These are phyloP conservation scores for Seladonia tumulorum DNA, from an alignment of 2,888 invertebrate species.

Conservation along the genomic window DNA sequence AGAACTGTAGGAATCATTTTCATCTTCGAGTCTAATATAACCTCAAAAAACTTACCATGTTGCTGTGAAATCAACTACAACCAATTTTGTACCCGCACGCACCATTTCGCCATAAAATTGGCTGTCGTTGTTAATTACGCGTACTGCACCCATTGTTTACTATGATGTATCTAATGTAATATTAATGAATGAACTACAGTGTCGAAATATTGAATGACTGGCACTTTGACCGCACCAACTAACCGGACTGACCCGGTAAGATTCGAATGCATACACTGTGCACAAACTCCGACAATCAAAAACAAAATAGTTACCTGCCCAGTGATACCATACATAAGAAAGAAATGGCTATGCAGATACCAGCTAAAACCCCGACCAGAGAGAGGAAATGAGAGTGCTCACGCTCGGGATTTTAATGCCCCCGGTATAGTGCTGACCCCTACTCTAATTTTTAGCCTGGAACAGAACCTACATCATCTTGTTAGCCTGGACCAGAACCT, in stretches of 20 bases:
- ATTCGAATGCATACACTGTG: neutral
- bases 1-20: neutral
- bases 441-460: too few relatives aligned
- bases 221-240: conserved; percentile 42
- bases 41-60: conserved; percentile 89
- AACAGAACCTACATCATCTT: too few relatives aligned
- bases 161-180: conserved; percentile 39
- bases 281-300: neutral
- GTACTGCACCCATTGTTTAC: conserved; percentile 86
- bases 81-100: conserved; percentile 94
- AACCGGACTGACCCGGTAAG: conserved; percentile 5
- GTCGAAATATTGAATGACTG: conserved; percentile 58
- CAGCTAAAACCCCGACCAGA: too few relatives aligned
- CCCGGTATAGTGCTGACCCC: too few relatives aligned
- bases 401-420: too few relatives aligned
- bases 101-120: conserved; percentile 94
- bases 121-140: conserved; percentile 89
- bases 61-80: conserved; percentile 97
- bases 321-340: neutral
- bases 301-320: neutral
- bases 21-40: conserved; percentile 63
- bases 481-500: too few relatives aligned
- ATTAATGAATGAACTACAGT: conserved; percentile 35
- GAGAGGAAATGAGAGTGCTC: too few relatives aligned
- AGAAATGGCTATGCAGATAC: neutral